Evolutionary conservation across 2,797 vertebrate genomes (phyloP), one percentile per base, ranked within the genome.

Genomic region (Macropodus opercularis): DNA sequence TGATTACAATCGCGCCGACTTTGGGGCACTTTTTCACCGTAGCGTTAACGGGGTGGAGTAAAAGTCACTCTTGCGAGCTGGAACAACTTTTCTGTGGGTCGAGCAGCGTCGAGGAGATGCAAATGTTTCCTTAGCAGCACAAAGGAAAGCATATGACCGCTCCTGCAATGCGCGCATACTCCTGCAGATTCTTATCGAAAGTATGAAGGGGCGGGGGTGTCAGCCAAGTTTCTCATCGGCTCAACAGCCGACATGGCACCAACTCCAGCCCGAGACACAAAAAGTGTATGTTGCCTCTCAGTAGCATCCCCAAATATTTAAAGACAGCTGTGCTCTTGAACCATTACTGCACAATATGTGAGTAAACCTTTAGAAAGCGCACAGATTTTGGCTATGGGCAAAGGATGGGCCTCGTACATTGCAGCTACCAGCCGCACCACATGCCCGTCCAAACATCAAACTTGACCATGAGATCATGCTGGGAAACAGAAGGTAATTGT

Each of bases 131-230:
- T 26, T 15, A 40, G 29, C 44, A 22, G 44, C 66, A 75, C 60
- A 82, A 81, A 80, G 67, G 55, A 73, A 71, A 52, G 35, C 38
- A 2, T 22, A 31, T 31, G 69, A 51, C 34, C 73, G 6, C 17
- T 52, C 10, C 24, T 46, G 56, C 18, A 58, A 44, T 42, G 67
- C 77, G 61, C 69, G 36, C 44, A 48, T 53, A 32, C 49, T 34
- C 57, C 52, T 43, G 19, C 56, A 66, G 60, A 80, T 80, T 80
- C 23, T 63, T 55, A 63, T 44, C 57, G 63, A 65, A 82, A 78
- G 67, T 73, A 60, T 58, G 66, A 39, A 43, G 63, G 49, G 57
- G 43, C 12, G 10, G 49, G 35, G 66, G 69, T 27, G 19, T 29
- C 49, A 29, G 62, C 38, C 39, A 57, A 60, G 19, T 71, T 72